phyloP scores from a whole-genome alignment of 2,888 invertebrate genomes.

The Hoplodrina ambigua region DNA sequence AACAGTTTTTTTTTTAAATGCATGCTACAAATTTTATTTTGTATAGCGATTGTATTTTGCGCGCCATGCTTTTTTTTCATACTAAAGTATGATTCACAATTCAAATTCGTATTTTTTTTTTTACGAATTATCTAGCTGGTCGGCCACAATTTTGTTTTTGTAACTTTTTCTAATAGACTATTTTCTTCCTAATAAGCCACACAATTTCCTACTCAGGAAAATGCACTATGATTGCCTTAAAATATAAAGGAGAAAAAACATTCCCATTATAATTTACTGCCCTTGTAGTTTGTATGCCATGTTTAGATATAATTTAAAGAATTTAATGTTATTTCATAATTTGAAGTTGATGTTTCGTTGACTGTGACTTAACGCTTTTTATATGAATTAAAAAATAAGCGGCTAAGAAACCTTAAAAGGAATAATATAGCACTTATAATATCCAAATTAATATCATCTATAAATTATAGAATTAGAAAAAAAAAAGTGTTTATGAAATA shows the following conservation, averaged over 20 bases:
- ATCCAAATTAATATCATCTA: constrained; percentile 27
- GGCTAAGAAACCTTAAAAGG: constrained; percentile 14
- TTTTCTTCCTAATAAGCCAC: not conserved
- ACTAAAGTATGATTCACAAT: constrained; percentile 1
- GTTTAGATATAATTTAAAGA: constrained; percentile 9
- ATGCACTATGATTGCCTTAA: not conserved
- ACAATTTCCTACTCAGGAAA: not conserved
- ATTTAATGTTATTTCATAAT: not conserved
- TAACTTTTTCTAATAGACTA: not conserved
- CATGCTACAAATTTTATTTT: constrained; percentile 10
- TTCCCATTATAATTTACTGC: constrained; percentile 40
- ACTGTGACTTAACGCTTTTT: constrained; percentile 23
- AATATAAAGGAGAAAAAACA: constrained; percentile 9
- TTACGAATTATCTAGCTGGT: not conserved
- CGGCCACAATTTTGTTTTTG: not conserved
- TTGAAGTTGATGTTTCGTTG: constrained; percentile 6
- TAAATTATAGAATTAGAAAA: constrained; percentile 3
- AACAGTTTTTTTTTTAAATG: constrained; percentile 7
- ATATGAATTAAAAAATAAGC: not conserved
- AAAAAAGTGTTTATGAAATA: not conserved
- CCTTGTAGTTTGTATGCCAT: constrained; percentile 9
- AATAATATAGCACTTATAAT: constrained; percentile 21
- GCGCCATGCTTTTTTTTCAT: not conserved
- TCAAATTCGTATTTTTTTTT: not conserved
- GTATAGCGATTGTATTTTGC: not conserved